phyloP scores from a whole-genome alignment of 2,888 invertebrate species.

The Piscicola geometra region DNA sequence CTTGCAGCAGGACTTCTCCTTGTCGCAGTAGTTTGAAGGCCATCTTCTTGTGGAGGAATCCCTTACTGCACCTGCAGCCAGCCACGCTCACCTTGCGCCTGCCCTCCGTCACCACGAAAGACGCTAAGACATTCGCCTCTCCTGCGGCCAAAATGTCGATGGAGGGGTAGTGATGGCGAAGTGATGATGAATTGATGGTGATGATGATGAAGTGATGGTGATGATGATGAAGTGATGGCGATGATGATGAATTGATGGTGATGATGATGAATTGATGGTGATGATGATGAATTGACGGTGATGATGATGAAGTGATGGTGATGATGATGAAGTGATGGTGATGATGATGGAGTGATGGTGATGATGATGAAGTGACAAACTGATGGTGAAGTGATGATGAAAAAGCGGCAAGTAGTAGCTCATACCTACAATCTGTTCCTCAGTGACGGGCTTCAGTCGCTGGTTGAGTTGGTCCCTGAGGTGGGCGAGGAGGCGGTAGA shows the following conservation, averaged over 20 bases:
- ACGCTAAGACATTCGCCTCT: constrained; percentile 77
- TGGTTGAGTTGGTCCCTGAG: constrained; percentile 71
- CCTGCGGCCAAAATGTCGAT: constrained; percentile 58
- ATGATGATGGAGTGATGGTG: neutral
- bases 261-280: no score
- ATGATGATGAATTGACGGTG: neutral
- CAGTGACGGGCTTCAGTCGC: constrained; percentile 67
- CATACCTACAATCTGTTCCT: constrained; percentile 73
- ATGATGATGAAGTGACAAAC: neutral
- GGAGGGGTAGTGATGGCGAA: no score
- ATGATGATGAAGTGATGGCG: neutral
- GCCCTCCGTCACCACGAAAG: constrained; percentile 68
- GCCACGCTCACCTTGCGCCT: constrained; percentile 75
- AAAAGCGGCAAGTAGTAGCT: neutral
- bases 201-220: neutral
- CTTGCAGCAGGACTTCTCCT: constrained; percentile 56
- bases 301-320: neutral
- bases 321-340: no score
- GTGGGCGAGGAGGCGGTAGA: constrained; percentile 86
- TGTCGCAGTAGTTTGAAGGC: constrained; percentile 68
- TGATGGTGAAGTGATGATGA: neutral
- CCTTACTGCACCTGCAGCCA: constrained; percentile 78
- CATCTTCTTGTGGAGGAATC: constrained; percentile 67
- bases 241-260: neutral
- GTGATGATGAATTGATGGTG: no score